Evolutionary conservation across 2,888 invertebrate genomes (phyloP).

Genomic region (Agrotis puta): DNA sequence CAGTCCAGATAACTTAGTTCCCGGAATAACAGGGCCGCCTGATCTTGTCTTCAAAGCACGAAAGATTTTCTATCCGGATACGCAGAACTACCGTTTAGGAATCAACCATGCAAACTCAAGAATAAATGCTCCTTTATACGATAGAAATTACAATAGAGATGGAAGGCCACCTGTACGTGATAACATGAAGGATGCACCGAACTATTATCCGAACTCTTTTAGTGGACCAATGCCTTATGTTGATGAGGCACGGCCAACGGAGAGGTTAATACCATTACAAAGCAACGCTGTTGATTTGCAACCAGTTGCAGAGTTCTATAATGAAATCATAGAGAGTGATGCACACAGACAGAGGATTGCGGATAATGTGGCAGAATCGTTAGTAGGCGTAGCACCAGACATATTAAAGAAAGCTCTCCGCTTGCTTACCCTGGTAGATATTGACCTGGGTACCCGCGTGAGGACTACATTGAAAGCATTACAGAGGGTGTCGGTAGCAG

Average conservation of each 20-base stretch:
- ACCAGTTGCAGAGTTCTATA: conserved; percentile 94
- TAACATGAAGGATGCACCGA: conserved; percentile 68
- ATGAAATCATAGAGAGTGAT: conserved; percentile 91
- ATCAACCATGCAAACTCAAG: conserved; percentile 67
- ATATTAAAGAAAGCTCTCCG: conserved; percentile 20
- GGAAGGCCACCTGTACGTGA: conserved; percentile 62
- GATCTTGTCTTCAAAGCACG: conserved; percentile 89
- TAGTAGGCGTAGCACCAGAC: conserved; percentile 29
- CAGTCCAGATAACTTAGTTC: conserved; percentile 75
- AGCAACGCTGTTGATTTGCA: conserved; percentile 66
- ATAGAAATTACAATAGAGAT: conserved; percentile 68
- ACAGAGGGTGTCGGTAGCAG: conserved; percentile 15
- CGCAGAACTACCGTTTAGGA: conserved; percentile 82
- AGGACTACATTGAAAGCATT: conserved; percentile 12
- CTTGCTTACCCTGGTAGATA: conserved; percentile 26
- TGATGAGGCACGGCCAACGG: conserved; percentile 59
- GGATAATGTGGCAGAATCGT: conserved; percentile 23
- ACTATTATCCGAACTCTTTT: conserved; percentile 72
- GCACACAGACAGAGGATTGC: conserved; percentile 54
- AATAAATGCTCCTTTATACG: conserved; percentile 67
- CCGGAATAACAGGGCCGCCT: conserved; percentile 88
- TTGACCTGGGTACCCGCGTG: conserved; percentile 19
- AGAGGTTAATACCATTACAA: conserved; percentile 59
- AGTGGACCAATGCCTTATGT: conserved; percentile 70
- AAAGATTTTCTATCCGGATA: conserved; percentile 88